Evolutionary conservation across 2,113 vertebrate species (phyloP), one percentile per base, ranked within the genome.

Genomic region (Aspidoscelis tigris): DNA sequence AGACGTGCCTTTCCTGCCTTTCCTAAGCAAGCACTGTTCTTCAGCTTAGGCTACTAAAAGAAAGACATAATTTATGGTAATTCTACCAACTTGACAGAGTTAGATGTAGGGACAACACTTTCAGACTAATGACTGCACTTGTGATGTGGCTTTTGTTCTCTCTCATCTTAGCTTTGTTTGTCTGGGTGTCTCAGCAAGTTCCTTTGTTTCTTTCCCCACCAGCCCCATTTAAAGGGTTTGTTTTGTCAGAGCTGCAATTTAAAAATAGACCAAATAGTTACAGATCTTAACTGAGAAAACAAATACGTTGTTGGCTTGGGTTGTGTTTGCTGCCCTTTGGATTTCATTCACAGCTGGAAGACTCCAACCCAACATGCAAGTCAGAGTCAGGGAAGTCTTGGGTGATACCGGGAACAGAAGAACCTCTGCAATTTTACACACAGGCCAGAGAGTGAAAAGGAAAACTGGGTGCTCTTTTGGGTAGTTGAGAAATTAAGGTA

Each of bases 71-170:
- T 68, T 83, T 87, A 16, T 26, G 24, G 55, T 8, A 14, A 22
- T 71, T 82, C 68, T 79, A 68, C 22, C 24, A 83, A 58, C 43
- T 76, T 58, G 76, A 33, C 44, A 79, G 50, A 86, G 26, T 68
- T 53, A 44, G 21, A 55, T 33, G 55, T 53, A 73, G 81, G 44
- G 64, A 44, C 72, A 78, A 20, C 44, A 74, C 61, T 83, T 83
- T 83, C 76, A 78, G 50, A 69, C 85, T 87, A 83, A 87, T 83
- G 69, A 74, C 75, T 83, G 76, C 64, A 83, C 83, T 79, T 78
- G 81, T 72, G 80, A 53, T 69, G 5, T 44, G 47, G 50, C 76
- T 78, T 86, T 87, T 79, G 69, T 87, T 58, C 69, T 73, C 50
- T 83, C 66, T 78, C 83, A 76, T 83, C 33, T 7, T n/a, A 22